Base-by-base conservation (phyloP, 2,888 invertebrate genomes). In the Drosophila percnosoma region DNA sequence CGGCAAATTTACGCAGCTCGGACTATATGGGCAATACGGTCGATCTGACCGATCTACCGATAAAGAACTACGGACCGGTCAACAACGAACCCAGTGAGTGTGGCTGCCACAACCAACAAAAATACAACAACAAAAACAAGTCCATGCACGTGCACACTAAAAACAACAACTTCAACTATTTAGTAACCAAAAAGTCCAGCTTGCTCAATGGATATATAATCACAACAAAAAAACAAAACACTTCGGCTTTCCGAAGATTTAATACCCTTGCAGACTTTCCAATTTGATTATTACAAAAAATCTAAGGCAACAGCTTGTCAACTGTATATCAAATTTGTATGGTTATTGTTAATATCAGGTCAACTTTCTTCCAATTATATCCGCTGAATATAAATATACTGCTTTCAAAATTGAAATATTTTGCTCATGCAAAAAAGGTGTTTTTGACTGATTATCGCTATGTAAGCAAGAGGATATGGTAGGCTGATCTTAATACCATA, bases 31-130 rank as follows among this genome's bases (percentile, higher is more conserved):
- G 87, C 91, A 95, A 94, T 90, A 95, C 96, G 91, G 94, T 95
- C 90, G 94, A 94, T 93, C 94, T 95, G 91, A 94, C 94, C 92
- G 95, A 93, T 93, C 92, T 94, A 85, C 93, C 94, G 87, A 94
- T 94, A 83, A 93, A 93, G 91, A 94, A 94, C 91, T 96, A 95
- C 91, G 96, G 96, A 91, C 96, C 96, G 21, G 96, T 96, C 80
- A 94, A 95, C 90, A 96, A 96, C 92, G 96, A 96, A 92, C 95
- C 96, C 94, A 95, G 96, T 96, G 96, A 96, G 96, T 95, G 90
- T 83, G 78, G 76, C 80, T 73, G 83, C 65, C 68, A 59, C 64
- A 68, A 73, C 62, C 59, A 64, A 38, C 51, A 63, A 66, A 24
- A 48, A 70, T 53, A 45, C 66, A 62, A 66, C 45, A 63, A 49